phyloP scores from a whole-genome alignment of 2,888 invertebrate genomes.

The Spilarctia lutea region DNA sequence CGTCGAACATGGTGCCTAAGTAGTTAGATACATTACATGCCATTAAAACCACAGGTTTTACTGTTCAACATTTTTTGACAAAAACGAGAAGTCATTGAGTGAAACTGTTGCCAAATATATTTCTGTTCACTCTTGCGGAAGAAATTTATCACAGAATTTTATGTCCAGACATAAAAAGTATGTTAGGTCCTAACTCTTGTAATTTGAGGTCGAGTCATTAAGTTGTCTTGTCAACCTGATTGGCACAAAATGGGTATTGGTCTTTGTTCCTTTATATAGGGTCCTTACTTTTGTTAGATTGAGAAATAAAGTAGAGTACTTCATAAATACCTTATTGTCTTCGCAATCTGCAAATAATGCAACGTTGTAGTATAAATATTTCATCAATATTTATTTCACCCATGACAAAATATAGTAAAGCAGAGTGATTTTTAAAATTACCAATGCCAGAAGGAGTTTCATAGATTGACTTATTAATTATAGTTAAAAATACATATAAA shows the following conservation, averaged over 20 bases:
- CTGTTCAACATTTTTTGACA: not conserved
- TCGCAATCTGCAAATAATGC: not conserved
- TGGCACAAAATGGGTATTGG: constrained; percentile 10
- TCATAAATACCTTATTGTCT: not conserved
- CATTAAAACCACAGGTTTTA: not conserved
- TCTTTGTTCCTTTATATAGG: not conserved
- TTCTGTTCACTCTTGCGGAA: constrained; percentile 7
- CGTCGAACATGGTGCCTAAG: not conserved
- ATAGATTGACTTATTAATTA: too few relatives aligned
- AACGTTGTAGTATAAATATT: not conserved
- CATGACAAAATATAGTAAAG: too few relatives aligned
- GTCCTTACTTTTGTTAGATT: not conserved
- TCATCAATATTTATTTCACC: too few relatives aligned
- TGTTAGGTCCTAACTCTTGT: constrained; percentile 18
- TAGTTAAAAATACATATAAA: too few relatives aligned
- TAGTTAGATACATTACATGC: not conserved
- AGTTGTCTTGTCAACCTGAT: constrained; percentile 16
- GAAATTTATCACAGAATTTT: constrained; percentile 16
- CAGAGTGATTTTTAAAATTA: too few relatives aligned
- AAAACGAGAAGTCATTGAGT: not conserved
- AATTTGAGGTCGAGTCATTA: constrained; percentile 22
- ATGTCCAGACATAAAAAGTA: constrained; percentile 25
- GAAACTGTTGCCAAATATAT: constrained; percentile 15
- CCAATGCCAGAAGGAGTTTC: too few relatives aligned
- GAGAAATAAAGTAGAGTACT: not conserved